Evolutionary conservation across 2,888 invertebrate genomes (phyloP), one percentile per base, ranked within the genome.

Genomic region (Conistra vaccinii): DNA sequence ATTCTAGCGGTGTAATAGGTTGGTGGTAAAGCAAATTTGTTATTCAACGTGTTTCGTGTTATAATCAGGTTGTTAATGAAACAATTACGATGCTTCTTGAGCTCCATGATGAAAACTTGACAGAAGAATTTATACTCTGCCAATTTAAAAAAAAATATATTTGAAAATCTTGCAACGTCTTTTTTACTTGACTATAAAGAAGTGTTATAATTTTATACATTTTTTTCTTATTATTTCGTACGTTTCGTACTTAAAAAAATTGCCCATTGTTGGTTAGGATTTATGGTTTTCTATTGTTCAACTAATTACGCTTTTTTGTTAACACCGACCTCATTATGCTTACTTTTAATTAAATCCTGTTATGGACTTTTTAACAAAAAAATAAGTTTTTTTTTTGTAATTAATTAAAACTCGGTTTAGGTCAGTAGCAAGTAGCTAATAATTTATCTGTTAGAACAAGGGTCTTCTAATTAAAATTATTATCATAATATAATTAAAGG

Each of bases 401-500:
- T 39, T 70, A 29, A 68, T 39, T 66, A 45, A 80, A 39, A 67
- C 12, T 35, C 17, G 32, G 58, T 32, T 79, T 45, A 3, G 62
- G 45, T 7, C 14, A 9, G 17, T n/a, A 29, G 35, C 14, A 69
- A 61, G 39, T 62, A 63, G n/a, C 45, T 62, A 61, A 66, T 69
- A 42, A 71, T 32, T 73, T 39, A 42, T 62, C 29, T 62, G 23
- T 48, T 75, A 17, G 14, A 45, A 55, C 10, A 67, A 66, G 48
- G 69, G 57, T 42, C 26, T 53, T 32, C 6, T 70, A 62, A 71
- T 84, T 71, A 69, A 73, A 65, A 71, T 71, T 65, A 71, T 70
- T 55, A 71, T 69, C 10, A 55, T 72, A 42, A 14, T 57, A 12
- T 68, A 84, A 76, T 76, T 57, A 75, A 84, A 55, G 60, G 51